Conservation (phyloP, 2,797 vertebrate genomes). For the Anniella stebbinsi region DNA sequence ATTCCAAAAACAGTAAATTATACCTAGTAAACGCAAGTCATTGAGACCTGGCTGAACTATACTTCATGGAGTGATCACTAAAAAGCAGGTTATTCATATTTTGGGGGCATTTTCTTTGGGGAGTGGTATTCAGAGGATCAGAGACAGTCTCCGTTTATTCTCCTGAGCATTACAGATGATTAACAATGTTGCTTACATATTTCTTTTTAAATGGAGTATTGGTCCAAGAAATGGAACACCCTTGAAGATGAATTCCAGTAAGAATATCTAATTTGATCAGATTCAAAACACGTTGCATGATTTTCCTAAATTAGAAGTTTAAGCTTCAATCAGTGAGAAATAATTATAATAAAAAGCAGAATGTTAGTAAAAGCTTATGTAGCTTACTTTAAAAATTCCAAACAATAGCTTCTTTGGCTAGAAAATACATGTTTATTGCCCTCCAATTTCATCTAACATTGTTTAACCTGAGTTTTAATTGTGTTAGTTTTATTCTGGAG, state of each 20-base stretch:
- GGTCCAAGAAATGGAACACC: slow-evolving; percentile 62
- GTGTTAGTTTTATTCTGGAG: slow-evolving; percentile 54
- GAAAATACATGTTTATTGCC: slow-evolving; percentile 64
- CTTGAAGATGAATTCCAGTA: slow-evolving; percentile 34
- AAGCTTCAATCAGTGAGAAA: neutral
- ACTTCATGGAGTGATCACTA: neutral
- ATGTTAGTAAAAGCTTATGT: neutral
- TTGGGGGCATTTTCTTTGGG: neutral
- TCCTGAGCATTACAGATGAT: neutral
- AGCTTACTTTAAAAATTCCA: neutral
- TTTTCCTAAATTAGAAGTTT: neutral
- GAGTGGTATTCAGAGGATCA: neutral
- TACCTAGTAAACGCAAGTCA: neutral
- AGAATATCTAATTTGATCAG: slow-evolving; percentile 14
- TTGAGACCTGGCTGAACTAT: neutral
- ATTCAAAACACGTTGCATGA: slow-evolving; percentile 31
- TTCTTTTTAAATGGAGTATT: slow-evolving; percentile 38
- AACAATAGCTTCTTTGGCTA: slow-evolving; percentile 9
- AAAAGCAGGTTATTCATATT: neutral
- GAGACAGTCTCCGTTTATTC: neutral
- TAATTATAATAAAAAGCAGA: neutral
- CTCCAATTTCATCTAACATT: slow-evolving; percentile 72
- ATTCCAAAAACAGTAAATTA: neutral
- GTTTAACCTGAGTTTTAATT: slow-evolving; percentile 57
- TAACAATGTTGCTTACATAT: slow-evolving; percentile 18